A percentile compares a stretch with the other conserved stretches of the same genome.
Conservation (phyloP, 2,113 vertebrate species). For the Oncorhynchus masou region DNA sequence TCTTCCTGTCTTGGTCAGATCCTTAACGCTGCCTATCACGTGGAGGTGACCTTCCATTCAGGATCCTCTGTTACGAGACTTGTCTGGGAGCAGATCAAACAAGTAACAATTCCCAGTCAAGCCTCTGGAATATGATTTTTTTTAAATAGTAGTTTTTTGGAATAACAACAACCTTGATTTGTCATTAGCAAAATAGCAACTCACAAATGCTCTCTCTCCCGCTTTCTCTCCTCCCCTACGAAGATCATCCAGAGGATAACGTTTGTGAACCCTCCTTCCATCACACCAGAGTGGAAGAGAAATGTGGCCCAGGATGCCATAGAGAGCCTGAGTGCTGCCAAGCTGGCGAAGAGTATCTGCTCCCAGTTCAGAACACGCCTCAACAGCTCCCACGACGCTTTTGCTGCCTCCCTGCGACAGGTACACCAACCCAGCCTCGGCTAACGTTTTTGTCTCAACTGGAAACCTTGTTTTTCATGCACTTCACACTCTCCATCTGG, state of each 20-base stretch:
- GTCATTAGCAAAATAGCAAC: too few species aligned
- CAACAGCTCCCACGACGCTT: conserved; percentile 95
- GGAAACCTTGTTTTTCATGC: too few species aligned
- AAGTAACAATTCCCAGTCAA: conserved; percentile 73
- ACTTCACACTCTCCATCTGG: too few species aligned
- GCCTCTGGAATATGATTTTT: not conserved
- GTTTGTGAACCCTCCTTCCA: conserved; percentile 90
- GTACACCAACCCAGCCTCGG: conserved; percentile 53
- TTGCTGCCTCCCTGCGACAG: conserved; percentile 92
- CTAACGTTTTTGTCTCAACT: too few species aligned
- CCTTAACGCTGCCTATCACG: conserved; percentile 95
- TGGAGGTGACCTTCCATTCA: conserved; percentile 96
- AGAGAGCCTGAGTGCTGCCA: conserved; percentile 95
- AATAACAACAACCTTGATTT: too few species aligned
- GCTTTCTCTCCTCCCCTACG: not conserved
- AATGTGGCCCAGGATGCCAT: conserved; percentile 98
- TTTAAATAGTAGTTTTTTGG: not conserved
- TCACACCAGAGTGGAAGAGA: conserved; percentile 92
- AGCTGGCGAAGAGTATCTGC: conserved; percentile 95
- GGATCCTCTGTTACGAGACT: conserved; percentile 92
- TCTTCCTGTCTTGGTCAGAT: conserved; percentile 73
- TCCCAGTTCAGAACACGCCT: conserved; percentile 94
- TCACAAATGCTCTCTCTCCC: not conserved
- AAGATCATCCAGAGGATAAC: conserved; percentile 95
- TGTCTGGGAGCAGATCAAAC: conserved; percentile 98